Percentiles rank a stretch among this genome's conserved stretches.
phyloP scores from a whole-genome alignment of 1,140 invertebrate species.

The Ceratosolen fusciceps region DNA sequence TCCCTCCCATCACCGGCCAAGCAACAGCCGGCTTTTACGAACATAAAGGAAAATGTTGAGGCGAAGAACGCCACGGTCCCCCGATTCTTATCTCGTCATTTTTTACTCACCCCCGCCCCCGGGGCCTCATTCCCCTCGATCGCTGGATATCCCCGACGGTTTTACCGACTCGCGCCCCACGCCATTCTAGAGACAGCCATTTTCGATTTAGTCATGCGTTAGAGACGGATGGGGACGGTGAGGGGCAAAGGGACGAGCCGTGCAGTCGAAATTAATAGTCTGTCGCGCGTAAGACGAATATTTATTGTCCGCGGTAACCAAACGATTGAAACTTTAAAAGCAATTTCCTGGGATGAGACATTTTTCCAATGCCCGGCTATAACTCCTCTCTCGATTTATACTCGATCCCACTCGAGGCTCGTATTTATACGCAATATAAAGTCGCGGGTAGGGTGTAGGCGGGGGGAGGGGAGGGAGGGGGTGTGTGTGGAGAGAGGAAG shows the following conservation, averaged over 20 bases:
- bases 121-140: neutral
- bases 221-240: no score
- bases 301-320: neutral
- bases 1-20: no score
- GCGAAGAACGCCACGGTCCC: neutral
- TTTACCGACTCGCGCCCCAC: neutral
- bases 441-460: no score
- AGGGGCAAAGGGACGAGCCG: neutral
- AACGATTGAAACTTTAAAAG: neutral
- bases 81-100: neutral
- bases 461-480: no score
- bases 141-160: neutral
- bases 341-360: conserved; percentile 5
- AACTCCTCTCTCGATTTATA: no score
- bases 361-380: conserved; percentile 2
- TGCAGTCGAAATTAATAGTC: conserved; percentile 5
- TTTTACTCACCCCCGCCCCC: neutral
- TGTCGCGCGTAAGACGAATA: neutral
- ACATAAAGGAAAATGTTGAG: neutral
- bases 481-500: no score
- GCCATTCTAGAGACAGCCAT: no score
- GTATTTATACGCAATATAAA: no score
- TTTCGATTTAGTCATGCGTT: no score
- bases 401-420: no score
- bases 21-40: neutral